phyloP scores from a whole-genome alignment of 2,797 vertebrate genomes.

The Crotalus adamanteus region DNA sequence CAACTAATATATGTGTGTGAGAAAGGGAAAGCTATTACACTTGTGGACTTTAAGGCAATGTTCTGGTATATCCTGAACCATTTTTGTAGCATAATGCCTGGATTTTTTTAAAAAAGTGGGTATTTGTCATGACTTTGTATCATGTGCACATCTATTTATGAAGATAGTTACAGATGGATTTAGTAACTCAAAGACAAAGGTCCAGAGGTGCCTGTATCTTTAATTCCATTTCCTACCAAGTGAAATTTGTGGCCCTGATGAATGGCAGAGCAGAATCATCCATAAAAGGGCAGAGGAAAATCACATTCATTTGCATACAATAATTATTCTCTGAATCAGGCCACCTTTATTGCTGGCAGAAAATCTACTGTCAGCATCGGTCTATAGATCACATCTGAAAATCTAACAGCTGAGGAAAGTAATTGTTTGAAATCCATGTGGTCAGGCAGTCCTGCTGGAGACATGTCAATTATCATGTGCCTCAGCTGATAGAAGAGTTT shows the following conservation, averaged over 20 bases:
- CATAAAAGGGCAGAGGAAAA: slow-evolving; percentile 82
- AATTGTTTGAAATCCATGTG: slow-evolving; percentile 47
- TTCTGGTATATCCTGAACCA: slow-evolving; percentile 42
- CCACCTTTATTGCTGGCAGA: slow-evolving; percentile 83
- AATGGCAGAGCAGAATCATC: slow-evolving; percentile 79
- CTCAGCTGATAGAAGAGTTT: slow-evolving; percentile 13
- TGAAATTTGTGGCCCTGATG: slow-evolving; percentile 83
- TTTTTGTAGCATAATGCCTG: slow-evolving; percentile 56
- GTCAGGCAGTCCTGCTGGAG: background rate
- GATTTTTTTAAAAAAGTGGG: slow-evolving; percentile 50
- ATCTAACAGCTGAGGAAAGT: slow-evolving; percentile 65
- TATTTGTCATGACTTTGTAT: slow-evolving; percentile 52
- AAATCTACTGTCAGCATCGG: slow-evolving; percentile 82
- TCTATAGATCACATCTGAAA: slow-evolving; percentile 76
- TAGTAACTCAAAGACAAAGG: slow-evolving; percentile 69
- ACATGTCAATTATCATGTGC: background rate
- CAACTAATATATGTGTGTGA: background rate
- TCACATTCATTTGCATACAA: slow-evolving; percentile 84
- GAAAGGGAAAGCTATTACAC: slow-evolving; percentile 37
- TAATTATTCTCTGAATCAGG: slow-evolving; percentile 85
- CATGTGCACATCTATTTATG: slow-evolving; percentile 63
- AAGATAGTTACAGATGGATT: slow-evolving; percentile 68
- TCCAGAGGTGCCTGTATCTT: slow-evolving; percentile 72
- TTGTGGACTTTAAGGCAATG: slow-evolving; percentile 38
- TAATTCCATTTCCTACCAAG: slow-evolving; percentile 72